phyloP scores from a whole-genome alignment of 2,113 vertebrate species.

The Bos taurus region ARS-UCD2.0 NC_037349.1:42952001-42952500 shows the following conservation, averaged over 20 bases:
- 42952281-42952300: background rate
- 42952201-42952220: background rate
- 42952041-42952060: background rate
- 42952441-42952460: background rate
- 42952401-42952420: background rate
- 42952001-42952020: background rate
- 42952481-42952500: background rate
- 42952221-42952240: background rate
- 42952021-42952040: background rate
- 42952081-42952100: background rate
- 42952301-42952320: background rate
- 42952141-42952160: background rate
- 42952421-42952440: background rate
- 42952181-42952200: background rate
- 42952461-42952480: background rate
- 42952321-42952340: background rate
- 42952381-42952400: background rate
- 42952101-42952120: conserved; percentile 11
- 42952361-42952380: background rate
- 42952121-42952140: background rate
- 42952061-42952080: background rate
- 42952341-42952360: accelerated
- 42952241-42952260: background rate
- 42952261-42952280: background rate
- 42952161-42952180: background rate